These are phyloP conservation scores for Podarcis muralis DNA, from an alignment of 2,113 vertebrate species.

Conservation along the genomic window DNA sequence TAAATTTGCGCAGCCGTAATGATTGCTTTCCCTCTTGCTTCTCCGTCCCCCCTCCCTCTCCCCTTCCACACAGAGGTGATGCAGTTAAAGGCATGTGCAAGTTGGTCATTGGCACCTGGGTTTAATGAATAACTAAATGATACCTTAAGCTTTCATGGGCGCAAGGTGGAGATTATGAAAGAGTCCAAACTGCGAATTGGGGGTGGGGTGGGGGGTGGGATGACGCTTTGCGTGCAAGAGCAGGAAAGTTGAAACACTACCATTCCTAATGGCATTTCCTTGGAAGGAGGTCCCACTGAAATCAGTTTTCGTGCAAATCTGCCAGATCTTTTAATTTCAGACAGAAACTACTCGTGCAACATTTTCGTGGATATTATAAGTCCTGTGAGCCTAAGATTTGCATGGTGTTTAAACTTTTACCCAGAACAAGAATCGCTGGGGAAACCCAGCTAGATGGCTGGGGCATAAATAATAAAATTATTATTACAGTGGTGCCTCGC, in stretches of 20 bases:
- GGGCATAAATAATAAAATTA: too few species aligned
- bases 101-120: conserved; percentile 77
- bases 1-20: conserved; percentile 76
- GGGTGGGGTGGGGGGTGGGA: conserved; percentile 16
- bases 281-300: neutral
- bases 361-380: conserved; percentile 32
- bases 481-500: too few species aligned
- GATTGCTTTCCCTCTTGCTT: conserved; percentile 47
- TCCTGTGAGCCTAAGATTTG: conserved; percentile 28
- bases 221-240: neutral
- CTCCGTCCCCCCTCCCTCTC: neutral
- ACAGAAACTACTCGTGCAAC: neutral
- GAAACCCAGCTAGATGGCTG: neutral
- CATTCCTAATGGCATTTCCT: neutral
- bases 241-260: neutral
- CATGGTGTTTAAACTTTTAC: conserved; percentile 33
- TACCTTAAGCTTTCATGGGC: conserved; percentile 71
- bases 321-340: conserved; percentile 51
- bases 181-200: conserved; percentile 70
- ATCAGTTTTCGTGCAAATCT: neutral
- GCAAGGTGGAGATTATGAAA: conserved; percentile 79
- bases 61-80: conserved; percentile 41
- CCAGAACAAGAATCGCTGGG: neutral
- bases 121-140: conserved; percentile 84
- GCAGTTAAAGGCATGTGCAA: conserved; percentile 74